These are phyloP conservation scores for Papilio polyxenes DNA, from an alignment of 1,140 invertebrate species.

Conservation along the genomic window DNA sequence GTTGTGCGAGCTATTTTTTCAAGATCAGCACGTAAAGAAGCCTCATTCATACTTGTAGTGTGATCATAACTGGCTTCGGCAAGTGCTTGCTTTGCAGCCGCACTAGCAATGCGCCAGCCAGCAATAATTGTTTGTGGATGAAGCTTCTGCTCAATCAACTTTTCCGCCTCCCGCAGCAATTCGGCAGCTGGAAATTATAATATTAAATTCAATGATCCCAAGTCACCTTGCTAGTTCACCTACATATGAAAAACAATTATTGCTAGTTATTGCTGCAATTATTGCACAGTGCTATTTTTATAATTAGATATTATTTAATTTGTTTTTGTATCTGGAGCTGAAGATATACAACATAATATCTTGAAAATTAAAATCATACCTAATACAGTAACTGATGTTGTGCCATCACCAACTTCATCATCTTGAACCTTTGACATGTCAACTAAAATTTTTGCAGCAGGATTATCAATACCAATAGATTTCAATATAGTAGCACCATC, in stretches of 20 bases:
- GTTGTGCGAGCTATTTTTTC: conserved; percentile 99
- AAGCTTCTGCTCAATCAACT: conserved; percentile 95
- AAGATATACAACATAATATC: neutral
- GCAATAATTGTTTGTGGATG: conserved; percentile 99
- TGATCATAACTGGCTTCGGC: conserved; percentile 90
- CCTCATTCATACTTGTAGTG: conserved; percentile 88
- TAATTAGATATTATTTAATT: no score
- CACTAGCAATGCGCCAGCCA: conserved; percentile 95
- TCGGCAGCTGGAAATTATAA: conserved; percentile 88
- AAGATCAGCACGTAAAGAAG: conserved; percentile 92
- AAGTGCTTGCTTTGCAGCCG: conserved; percentile 92
- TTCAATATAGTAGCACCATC: conserved; percentile 99
- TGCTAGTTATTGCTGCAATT: no score
- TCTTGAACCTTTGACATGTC: conserved; percentile 99
- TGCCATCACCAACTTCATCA: conserved; percentile 99
- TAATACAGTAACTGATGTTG: conserved; percentile 98
- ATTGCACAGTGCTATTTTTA: no score
- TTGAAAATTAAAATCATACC: conserved; percentile 75
- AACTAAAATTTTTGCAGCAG: conserved; percentile 98
- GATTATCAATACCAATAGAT: conserved; percentile 98
- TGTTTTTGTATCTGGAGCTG: no score
- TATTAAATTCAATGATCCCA: neutral
- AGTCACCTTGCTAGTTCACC: no score
- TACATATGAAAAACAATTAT: no score
- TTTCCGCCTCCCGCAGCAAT: conserved; percentile 96